phyloP scores from a whole-genome alignment of 2,797 vertebrate species.

The Lutjanus campechanus region DNA sequence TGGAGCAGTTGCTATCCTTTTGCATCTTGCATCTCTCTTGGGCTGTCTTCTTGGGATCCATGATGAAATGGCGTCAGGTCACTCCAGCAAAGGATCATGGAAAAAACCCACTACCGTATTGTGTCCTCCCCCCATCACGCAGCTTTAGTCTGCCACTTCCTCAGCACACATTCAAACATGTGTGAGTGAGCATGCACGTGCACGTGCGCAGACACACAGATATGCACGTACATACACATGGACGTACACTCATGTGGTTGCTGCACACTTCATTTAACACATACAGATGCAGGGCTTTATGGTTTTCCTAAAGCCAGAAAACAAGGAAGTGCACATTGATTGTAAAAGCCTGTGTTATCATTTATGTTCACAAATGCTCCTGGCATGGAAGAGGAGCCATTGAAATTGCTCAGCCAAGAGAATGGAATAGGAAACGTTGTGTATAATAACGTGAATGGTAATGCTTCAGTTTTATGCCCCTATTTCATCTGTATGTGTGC shows the following conservation, averaged over 20 bases:
- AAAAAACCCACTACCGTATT: conserved; percentile 41
- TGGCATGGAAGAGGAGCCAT: conserved; percentile 78
- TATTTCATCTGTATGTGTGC: conserved; percentile 67
- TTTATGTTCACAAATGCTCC: conserved; percentile 83
- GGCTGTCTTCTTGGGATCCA: conserved; percentile 68
- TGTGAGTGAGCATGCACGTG: conserved; percentile 52
- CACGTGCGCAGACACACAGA: not conserved
- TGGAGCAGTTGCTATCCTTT: conserved; percentile 65
- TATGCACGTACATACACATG: conserved; percentile 26
- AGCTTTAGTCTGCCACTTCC: conserved; percentile 74
- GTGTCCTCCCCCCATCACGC: conserved; percentile 65
- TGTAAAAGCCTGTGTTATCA: conserved; percentile 82
- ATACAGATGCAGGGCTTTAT: conserved; percentile 81
- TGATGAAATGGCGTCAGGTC: conserved; percentile 89
- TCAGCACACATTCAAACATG: conserved; percentile 65
- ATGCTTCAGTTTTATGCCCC: conserved; percentile 82
- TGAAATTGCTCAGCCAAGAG: conserved; percentile 84
- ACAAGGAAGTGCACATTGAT: conserved; percentile 81
- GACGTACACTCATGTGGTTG: conserved; percentile 59
- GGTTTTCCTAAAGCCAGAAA: conserved; percentile 81
- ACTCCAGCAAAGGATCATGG: conserved; percentile 72
- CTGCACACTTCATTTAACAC: conserved; percentile 81
- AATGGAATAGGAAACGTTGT: conserved; percentile 80
- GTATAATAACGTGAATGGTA: conserved; percentile 83
- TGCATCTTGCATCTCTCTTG: conserved; percentile 73